Evolutionary conservation across 1,140 invertebrate genomes (phyloP).

Genomic region (Cheumatopsyche charites): DNA sequence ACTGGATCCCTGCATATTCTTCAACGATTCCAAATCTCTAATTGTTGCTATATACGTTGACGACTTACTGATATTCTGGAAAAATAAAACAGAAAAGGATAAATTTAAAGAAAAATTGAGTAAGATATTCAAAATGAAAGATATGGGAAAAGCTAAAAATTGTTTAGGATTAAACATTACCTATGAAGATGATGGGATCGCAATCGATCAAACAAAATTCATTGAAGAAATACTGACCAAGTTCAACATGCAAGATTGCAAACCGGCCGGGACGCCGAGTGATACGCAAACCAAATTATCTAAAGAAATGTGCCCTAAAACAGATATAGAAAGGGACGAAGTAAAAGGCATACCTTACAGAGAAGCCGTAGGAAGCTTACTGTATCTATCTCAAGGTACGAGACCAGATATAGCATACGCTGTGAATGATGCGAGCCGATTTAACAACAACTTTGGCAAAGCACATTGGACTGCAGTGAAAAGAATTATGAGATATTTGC

Average conservation of each 20-base stretch:
- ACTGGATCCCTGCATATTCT: slow-evolving; percentile 49
- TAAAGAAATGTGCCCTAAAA: slow-evolving; percentile 37
- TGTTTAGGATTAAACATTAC: slow-evolving; percentile 36
- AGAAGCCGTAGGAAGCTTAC: slow-evolving; percentile 52
- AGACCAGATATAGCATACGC: slow-evolving; percentile 56
- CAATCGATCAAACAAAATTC: background rate
- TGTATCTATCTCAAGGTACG: slow-evolving; percentile 52
- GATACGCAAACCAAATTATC: slow-evolving; percentile 48
- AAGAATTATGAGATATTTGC: slow-evolving; percentile 48
- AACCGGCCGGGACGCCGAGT: slow-evolving; percentile 47
- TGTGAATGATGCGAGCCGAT: slow-evolving; percentile 48
- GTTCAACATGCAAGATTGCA: slow-evolving; percentile 49
- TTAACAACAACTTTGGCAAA: slow-evolving; percentile 44
- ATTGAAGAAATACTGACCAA: background rate
- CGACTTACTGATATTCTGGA: slow-evolving; percentile 33
- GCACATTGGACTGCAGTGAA: slow-evolving; percentile 43
- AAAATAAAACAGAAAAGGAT: background rate
- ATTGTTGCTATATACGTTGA: slow-evolving; percentile 49
- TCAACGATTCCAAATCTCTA: slow-evolving; percentile 27
- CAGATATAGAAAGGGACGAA: slow-evolving; percentile 33
- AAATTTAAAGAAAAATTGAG: slow-evolving; percentile 32
- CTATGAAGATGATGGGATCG: background rate
- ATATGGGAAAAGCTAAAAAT: slow-evolving; percentile 39
- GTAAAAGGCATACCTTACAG: slow-evolving; percentile 42
- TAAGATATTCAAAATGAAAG: slow-evolving; percentile 45